Percentiles rank a stretch among this genome's conserved stretches.
These are phyloP conservation scores for Sclerodermus sp. DNA, from an alignment of 2,888 invertebrate species.

Conservation along the genomic window DNA sequence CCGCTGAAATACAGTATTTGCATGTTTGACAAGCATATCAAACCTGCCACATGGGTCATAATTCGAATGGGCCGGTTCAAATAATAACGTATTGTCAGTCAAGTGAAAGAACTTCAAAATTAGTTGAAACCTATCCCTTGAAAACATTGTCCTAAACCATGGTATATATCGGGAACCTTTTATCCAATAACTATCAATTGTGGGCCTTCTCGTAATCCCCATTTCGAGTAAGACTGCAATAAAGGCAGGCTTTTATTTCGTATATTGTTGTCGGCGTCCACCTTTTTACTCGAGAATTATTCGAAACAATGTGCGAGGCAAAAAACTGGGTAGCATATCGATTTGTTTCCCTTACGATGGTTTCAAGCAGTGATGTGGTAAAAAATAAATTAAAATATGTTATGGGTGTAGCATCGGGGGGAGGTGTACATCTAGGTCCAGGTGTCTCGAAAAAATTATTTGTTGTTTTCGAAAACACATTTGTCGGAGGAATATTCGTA, in stretches of 20 bases:
- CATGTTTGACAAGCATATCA: slow-evolving; percentile 29
- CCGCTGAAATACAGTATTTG: slow-evolving; percentile 29
- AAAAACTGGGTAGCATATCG: slow-evolving; percentile 14
- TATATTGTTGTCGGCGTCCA: slow-evolving; percentile 10
- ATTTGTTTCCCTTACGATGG: slow-evolving; percentile 7
- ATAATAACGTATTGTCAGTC: slow-evolving; percentile 17
- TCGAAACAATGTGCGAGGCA: slow-evolving; percentile 3
- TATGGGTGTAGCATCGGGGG: slow-evolving; percentile 8
- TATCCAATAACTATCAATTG: slow-evolving; percentile 19
- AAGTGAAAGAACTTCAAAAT: slow-evolving; percentile 17
- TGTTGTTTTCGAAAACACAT: too few species aligned
- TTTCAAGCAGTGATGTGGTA: slow-evolving; percentile 10
- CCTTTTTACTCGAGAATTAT: slow-evolving; percentile 7
- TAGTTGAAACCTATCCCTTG: slow-evolving; percentile 17
- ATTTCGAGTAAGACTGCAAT: slow-evolving; percentile 19
- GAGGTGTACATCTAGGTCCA: slow-evolving; percentile 8
- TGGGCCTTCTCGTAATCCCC: slow-evolving; percentile 17
- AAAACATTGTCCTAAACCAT: slow-evolving; percentile 21
- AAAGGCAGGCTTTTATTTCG: slow-evolving; percentile 10
- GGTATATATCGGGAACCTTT: slow-evolving; percentile 16
- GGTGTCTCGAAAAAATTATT: slow-evolving; percentile 11
- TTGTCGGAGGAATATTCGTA: too few species aligned
- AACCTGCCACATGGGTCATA: slow-evolving; percentile 31
- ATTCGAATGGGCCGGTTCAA: slow-evolving; percentile 19
- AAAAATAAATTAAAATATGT: slow-evolving; percentile 12